These are phyloP conservation scores for Drosophila rhopaloa DNA, from an alignment of 1,140 invertebrate species.

Conservation along the genomic window DNA sequence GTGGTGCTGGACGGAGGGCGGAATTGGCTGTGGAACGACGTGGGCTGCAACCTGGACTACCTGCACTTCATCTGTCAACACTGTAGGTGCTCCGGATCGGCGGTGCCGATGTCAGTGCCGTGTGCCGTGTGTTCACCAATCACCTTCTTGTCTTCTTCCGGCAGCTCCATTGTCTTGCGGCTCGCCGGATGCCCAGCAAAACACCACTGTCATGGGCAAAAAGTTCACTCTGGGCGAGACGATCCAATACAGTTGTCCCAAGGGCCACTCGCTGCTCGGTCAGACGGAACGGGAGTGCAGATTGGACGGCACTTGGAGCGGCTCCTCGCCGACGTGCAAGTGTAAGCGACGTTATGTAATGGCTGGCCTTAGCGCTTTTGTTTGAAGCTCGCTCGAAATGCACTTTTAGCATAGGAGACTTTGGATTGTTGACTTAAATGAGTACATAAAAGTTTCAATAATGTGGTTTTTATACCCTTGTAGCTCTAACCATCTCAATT, in stretches of 20 bases:
- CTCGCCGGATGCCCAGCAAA: constrained; percentile 93
- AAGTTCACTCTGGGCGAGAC: constrained; percentile 89
- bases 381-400: no score
- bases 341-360: constrained; percentile 87
- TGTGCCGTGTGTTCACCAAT: not conserved
- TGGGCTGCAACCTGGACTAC: constrained; percentile 96
- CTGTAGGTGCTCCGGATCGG: constrained; percentile 87
- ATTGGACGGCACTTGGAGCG: constrained; percentile 92
- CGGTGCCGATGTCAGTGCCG: not conserved
- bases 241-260: constrained; percentile 92
- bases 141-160: constrained; percentile 42
- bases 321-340: constrained; percentile 91
- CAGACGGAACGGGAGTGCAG: constrained; percentile 89
- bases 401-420: no score
- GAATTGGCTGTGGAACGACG: constrained; percentile 97
- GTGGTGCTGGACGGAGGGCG: constrained; percentile 95
- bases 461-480: no score
- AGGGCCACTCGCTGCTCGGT: constrained; percentile 93
- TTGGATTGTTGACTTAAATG: no score
- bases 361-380: no score
- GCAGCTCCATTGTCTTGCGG: constrained; percentile 93
- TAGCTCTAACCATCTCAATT: no score
- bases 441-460: no score
- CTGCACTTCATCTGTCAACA: constrained; percentile 97
- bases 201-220: constrained; percentile 91